Percentiles rank a stretch among this genome's conserved stretches.
Evolutionary conservation across 2,888 invertebrate genomes (phyloP).

Genomic region (Conus canariensis): DNA sequence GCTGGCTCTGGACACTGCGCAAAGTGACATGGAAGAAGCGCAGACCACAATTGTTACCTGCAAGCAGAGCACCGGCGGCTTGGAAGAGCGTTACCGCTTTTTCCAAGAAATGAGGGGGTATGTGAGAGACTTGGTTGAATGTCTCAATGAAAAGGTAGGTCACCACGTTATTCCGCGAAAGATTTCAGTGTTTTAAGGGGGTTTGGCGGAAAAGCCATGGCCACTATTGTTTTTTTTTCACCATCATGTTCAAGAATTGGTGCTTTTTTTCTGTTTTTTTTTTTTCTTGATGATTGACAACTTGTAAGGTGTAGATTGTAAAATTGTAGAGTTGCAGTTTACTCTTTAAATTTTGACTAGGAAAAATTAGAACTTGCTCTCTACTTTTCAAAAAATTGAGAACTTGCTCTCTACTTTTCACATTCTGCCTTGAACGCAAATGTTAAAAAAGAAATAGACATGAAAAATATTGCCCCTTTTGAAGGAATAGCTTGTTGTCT

Average conservation of each 20-base stretch:
- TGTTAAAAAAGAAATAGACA: no score
- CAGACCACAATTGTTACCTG: slow-evolving; percentile 81
- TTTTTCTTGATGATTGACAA: neutral
- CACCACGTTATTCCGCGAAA: slow-evolving; percentile 44
- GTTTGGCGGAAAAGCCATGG: slow-evolving; percentile 1
- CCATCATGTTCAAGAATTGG: slow-evolving; percentile 16
- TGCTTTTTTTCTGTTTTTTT: neutral
- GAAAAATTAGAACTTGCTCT: neutral
- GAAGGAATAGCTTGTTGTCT: no score
- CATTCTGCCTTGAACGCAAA: neutral
- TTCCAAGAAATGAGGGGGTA: slow-evolving; percentile 97
- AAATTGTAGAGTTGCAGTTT: no score
- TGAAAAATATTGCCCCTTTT: no score
- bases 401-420: neutral
- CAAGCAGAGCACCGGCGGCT: slow-evolving; percentile 83
- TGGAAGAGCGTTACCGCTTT: slow-evolving; percentile 92
- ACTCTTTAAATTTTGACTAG: neutral
- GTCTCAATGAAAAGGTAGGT: slow-evolving; percentile 96
- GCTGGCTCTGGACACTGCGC: slow-evolving; percentile 81
- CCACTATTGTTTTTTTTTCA: neutral
- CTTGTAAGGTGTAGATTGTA: no score
- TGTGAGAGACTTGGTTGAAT: slow-evolving; percentile 97
- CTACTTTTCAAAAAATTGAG: neutral
- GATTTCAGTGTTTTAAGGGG: slow-evolving; percentile 36
- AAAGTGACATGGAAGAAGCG: slow-evolving; percentile 79